Evolutionary conservation across 2,888 invertebrate species (phyloP), one percentile per base, ranked within the genome.

Genomic region (Uloborus plumipes): DNA sequence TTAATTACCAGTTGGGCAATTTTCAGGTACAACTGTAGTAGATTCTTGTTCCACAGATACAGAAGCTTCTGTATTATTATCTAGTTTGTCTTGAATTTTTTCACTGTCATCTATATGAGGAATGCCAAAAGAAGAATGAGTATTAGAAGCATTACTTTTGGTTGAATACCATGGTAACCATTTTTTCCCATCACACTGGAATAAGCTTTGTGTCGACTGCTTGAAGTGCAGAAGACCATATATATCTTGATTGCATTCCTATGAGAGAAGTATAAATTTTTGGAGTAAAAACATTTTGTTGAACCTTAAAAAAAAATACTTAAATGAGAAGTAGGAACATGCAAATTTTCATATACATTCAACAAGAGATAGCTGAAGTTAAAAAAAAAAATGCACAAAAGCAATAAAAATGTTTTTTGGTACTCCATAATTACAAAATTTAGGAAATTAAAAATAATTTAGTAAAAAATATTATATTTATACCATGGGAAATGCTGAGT

Each of bases 181-280:
- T 16, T 84, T 64, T 20, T 69, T 70, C 13, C 84, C 84, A 76
- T 84, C 58, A 77, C 84, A 84, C 26, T 80, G 75, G 66, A 55
- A 80, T 22, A 84, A 66, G 20, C 18, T 58, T 51, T 71, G 50
- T 14, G 80, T 71, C 6, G 61, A 59, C 11, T 66, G 55, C 11
- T 76, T 67, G 58, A 67, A 84, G 31, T 80, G 84, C 31, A 84
- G 53, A 3, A 84, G 61, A 6, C 80, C 80, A 73, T 72, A 76
- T 20, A 72, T 80, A 49, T 70, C 47, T 20, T 73, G 61, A 64
- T 39, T 64, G 22, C 84, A 84, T 20, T 59, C 65, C 81, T 81
- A 49, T 51, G 51, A 62, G 7, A 18, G 20, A 69, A 26, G 58
- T 39, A 18, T 3, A 6, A 11, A 59, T 20, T 9, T 15, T 39